Conservation (phyloP, 2,888 invertebrate species). For the Augochlorella aurata region DNA sequence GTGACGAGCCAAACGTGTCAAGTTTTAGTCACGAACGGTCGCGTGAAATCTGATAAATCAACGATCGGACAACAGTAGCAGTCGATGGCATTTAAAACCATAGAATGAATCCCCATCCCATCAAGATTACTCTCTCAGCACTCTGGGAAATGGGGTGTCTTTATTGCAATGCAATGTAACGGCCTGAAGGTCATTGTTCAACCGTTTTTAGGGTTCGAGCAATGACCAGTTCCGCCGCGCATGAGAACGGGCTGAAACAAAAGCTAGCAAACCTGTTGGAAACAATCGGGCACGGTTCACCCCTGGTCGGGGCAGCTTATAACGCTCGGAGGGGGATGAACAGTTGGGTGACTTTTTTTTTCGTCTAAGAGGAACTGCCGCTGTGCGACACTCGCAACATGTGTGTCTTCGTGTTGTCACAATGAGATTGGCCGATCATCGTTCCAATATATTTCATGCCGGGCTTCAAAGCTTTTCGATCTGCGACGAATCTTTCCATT, state of each 20-base stretch:
- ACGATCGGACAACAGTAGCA: slow-evolving; percentile 45
- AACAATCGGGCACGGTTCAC: slow-evolving; percentile 76
- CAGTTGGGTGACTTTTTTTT: slow-evolving; percentile 81
- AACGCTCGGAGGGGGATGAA: slow-evolving; percentile 75
- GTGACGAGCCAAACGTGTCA: too few relatives aligned
- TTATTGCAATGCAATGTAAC: slow-evolving; percentile 74
- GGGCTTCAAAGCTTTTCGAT: neutral
- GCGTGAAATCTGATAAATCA: slow-evolving; percentile 23
- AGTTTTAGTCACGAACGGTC: neutral
- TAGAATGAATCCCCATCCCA: slow-evolving; percentile 60
- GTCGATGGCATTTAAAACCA: slow-evolving; percentile 43
- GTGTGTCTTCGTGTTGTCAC: slow-evolving; percentile 72
- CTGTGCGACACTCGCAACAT: slow-evolving; percentile 78
- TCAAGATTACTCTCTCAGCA: slow-evolving; percentile 55
- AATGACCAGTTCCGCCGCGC: slow-evolving; percentile 78
- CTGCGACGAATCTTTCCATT: neutral
- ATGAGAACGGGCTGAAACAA: slow-evolving; percentile 81
- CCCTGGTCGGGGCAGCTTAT: slow-evolving; percentile 64
- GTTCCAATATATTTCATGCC: slow-evolving; percentile 33
- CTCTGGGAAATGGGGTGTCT: slow-evolving; percentile 67
- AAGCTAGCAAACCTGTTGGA: slow-evolving; percentile 80
- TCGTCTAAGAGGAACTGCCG: slow-evolving; percentile 65
- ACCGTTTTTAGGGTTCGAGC: slow-evolving; percentile 76
- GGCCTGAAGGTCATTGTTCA: slow-evolving; percentile 79
- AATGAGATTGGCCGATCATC: slow-evolving; percentile 66